Conservation (phyloP, 2,888 invertebrate species). For the Pseudococcus jackbeardsleyi region DNA sequence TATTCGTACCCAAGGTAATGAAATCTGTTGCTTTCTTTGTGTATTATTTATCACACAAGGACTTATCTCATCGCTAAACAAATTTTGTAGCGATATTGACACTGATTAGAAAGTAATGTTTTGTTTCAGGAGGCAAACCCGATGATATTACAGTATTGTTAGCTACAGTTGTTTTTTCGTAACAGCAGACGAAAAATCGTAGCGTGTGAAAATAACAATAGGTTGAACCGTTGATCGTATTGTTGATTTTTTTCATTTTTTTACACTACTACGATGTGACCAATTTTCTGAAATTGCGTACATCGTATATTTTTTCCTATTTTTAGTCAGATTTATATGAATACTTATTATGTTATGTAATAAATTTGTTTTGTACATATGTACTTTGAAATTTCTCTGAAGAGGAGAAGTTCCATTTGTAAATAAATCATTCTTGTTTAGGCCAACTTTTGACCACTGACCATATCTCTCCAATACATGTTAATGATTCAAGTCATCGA, state of each 20-base stretch:
- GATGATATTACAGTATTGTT: constrained; percentile 98
- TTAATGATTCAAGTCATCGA: too few relatives aligned
- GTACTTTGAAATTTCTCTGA: too few relatives aligned
- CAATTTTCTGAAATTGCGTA: constrained; percentile 38
- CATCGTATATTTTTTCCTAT: constrained; percentile 33
- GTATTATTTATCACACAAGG: neutral
- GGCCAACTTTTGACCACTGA: too few relatives aligned
- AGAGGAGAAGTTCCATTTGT: too few relatives aligned
- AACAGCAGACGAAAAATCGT: neutral
- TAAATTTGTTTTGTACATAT: constrained; percentile 30
- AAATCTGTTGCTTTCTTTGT: neutral
- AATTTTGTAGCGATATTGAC: neutral
- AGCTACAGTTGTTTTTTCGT: constrained; percentile 82
- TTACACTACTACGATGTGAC: neutral
- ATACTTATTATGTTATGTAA: neutral
- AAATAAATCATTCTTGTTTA: too few relatives aligned
- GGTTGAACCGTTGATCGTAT: neutral
- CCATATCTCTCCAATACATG: too few relatives aligned
- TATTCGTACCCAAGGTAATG: constrained; percentile 87
- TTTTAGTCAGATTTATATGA: constrained; percentile 21
- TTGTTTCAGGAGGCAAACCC: constrained; percentile 92
- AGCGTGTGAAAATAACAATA: neutral
- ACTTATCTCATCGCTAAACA: constrained; percentile 22
- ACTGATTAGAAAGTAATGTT: constrained; percentile 67
- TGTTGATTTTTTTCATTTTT: constrained; percentile 18